Base-by-base conservation (phyloP, 2,888 invertebrate genomes). In the Hypercompe scribonia region DNA sequence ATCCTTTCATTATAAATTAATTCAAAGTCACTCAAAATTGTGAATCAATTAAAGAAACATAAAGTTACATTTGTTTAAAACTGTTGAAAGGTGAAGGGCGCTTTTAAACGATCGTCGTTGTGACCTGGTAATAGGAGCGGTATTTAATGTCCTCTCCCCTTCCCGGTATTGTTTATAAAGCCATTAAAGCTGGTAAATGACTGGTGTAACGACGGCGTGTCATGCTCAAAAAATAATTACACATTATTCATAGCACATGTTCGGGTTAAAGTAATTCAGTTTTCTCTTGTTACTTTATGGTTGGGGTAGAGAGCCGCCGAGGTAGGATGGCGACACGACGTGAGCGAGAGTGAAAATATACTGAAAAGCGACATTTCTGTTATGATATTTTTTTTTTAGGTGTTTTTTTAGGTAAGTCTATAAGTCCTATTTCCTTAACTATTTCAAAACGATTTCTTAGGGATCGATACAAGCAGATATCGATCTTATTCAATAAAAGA, bases 161-260 rank as follows among this genome's bases (percentile, higher is more conserved):
- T 36, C 18, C 68, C 63, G 42, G 73, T 72, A 73, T 83, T 82
- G 76, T 82, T 81, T 75, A 75, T 65, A 73, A 75, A 75, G 61
- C 76, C 75, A 83, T 83, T 79, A 81, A 82, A 76, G 65, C 83
- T 76, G 81, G 78, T 81, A 76, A 83, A 82, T 79, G 83, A 81
- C 75, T 73, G 79, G 83, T 81, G 72, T 76, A 83, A 82, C 81
- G 72, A 70, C 63, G 58, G 46, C 68, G 71, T 65, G 79, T 76
- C 81, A 79, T 65, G 75, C 73, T 75, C 74, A 73, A 82, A 79
- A 81, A 79, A 82, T 61, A 75, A 83, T 81, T 75, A 79, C 71
- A 68, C 63, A 74, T 79, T 77, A 81, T 82, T 79, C 77, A 74
- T 54, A 65, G 31, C 75, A 74, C 76, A 76, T 83, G 73, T 77